These are phyloP conservation scores for Homarus americanus DNA, from an alignment of 1,140 invertebrate species.

Conservation along the genomic window DNA sequence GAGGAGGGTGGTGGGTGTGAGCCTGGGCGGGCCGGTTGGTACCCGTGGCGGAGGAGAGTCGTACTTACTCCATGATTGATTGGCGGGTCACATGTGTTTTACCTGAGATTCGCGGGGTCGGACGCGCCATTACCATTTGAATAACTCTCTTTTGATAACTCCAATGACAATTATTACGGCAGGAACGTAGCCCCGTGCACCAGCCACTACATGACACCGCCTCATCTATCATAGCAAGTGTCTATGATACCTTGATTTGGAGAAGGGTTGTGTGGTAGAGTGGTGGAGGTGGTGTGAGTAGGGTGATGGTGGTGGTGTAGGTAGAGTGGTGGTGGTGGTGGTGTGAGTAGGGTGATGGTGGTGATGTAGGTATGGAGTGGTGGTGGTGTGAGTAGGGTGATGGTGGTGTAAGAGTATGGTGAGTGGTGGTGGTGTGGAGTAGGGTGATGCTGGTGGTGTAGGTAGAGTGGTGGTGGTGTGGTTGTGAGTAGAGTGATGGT, in stretches of 20 bases:
- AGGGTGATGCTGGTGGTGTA: no score
- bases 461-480: not conserved
- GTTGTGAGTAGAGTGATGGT: not conserved
- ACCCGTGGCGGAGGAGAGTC: not conserved
- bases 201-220: constrained; percentile 39
- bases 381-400: not conserved
- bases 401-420: not conserved
- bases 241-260: constrained; percentile 55
- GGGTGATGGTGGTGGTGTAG: not conserved
- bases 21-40: not conserved
- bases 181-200: not conserved
- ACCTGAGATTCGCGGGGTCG: constrained; percentile 17
- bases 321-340: not conserved
- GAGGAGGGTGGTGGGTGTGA: not conserved
- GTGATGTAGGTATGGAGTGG: not conserved
- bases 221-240: constrained; percentile 40
- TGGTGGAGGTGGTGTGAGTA: not conserved
- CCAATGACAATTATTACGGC: constrained; percentile 53
- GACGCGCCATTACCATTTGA: constrained; percentile 34
- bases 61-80: constrained; percentile 48
- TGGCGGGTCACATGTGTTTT: constrained; percentile 24
- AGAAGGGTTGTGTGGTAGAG: not conserved
- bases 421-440: not conserved
- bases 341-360: no score
- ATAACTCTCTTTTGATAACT: constrained; percentile 55